Base-by-base conservation (phyloP, 2,797 vertebrate species). In the Rhinophrynus dorsalis region DNA sequence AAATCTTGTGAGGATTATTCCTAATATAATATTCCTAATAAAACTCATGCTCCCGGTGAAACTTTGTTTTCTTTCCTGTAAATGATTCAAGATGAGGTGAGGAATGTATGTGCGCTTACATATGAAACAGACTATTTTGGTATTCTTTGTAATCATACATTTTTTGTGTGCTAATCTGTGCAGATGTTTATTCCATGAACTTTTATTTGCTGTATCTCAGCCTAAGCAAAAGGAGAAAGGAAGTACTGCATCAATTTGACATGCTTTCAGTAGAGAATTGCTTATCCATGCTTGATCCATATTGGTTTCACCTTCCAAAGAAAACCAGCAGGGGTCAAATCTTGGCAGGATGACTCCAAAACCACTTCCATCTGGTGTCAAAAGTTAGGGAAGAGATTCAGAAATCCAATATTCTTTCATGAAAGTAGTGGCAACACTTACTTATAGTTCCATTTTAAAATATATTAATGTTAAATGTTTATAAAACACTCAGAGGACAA, bases 331-430 rank as follows among this genome's bases (percentile, higher is more conserved):
- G 51, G 75, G 80, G 77, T 85, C 79, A 79, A 48, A 80, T 82
- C 78, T 78, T 82, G 79, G 76, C 67, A 78, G 75, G 78, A 86
- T 79, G 75, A 74, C 82, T 84, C 83, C 80, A 66, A 82, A 88
- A 85, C 72, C 74, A 63, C 75, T 86, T 88, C 75, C 77, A 82
- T 74, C 74, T 86, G 85, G 83, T 82, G 75, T 74, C 44, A 60
- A 80, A 77, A 78, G 45, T 77, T 77, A 79, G 75, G 54, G 56
- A 75, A 21, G 48, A 51, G 64, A 74, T 74, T 79, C 75, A 81
- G 76, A 84, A 82, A 89, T 80, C 55, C 75, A 78, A 82, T 79
- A 76, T 77, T 0, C 75, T 80, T 73, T 78, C 71, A 74, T 75
- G 78, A 3, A 50, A 52, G 67, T 54, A 79, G 77, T 67, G 76